These are phyloP conservation scores for Melanotaenia trifasciata DNA, from an alignment of 2,797 vertebrate genomes.

Conservation along the genomic window DNA sequence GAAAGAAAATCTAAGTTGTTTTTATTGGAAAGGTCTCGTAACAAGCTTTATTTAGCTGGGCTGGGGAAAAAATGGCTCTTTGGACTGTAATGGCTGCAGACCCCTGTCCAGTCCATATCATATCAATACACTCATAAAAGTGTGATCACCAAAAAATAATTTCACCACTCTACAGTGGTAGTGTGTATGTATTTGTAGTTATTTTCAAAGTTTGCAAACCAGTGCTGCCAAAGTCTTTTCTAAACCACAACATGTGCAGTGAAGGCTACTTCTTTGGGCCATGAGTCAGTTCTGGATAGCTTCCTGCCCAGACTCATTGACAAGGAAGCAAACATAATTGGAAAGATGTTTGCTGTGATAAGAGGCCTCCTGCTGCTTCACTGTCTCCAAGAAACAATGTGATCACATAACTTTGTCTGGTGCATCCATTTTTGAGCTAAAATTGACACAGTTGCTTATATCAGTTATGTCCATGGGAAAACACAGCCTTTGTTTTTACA, in stretches of 20 bases:
- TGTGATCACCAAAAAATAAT: too few relatives aligned
- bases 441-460: slow-evolving; percentile 77
- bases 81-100: too few relatives aligned
- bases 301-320: slow-evolving; percentile 64
- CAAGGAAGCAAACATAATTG: slow-evolving; percentile 79
- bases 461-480: slow-evolving; percentile 70
- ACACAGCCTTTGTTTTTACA: slow-evolving; percentile 85
- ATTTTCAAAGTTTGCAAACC: too few relatives aligned
- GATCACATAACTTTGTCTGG: slow-evolving; percentile 86
- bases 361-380: slow-evolving; percentile 84
- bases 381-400: slow-evolving; percentile 89
- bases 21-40: too few relatives aligned
- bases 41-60: too few relatives aligned
- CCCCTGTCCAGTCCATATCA: too few relatives aligned
- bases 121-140: too few relatives aligned
- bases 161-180: too few relatives aligned
- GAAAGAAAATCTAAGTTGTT: too few relatives aligned
- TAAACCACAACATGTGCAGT: background rate
- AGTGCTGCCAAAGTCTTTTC: background rate
- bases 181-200: too few relatives aligned
- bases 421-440: slow-evolving; percentile 77
- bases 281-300: slow-evolving; percentile 76
- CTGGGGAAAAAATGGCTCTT: too few relatives aligned
- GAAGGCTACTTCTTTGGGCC: slow-evolving; percentile 78
- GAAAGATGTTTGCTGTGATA: slow-evolving; percentile 88